Evolutionary conservation across 2,888 invertebrate species (phyloP), one percentile per base, ranked within the genome.

Genomic region (Iselma pallidipennis): DNA sequence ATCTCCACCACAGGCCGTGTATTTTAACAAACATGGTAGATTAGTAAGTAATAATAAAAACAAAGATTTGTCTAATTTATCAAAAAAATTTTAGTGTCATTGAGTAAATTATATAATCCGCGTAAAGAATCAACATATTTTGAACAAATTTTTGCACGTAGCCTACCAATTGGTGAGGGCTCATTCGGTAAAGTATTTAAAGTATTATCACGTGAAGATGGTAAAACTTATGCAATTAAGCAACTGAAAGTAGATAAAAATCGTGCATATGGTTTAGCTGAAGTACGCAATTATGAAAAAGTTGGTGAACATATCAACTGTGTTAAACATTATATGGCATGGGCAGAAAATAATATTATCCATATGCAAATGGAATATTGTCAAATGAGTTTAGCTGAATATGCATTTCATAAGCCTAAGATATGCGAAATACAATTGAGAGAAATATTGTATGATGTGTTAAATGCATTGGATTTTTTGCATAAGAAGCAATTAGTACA

Each of bases 161-260:
- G 86, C 14, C 80, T 82, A 4, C 85, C 85, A 71, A 83, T 92
- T 37, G 92, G 92, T 1, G 87, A 87, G 75, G 92, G 92, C 2
- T 90, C 90, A 2, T 92, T 91, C 82, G 91, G 91, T 7, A 88
- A 89, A 79, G 91, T 91, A 0, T 91, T 86, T 73, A 86, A 87
- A 75, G 91, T 88, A 0, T 82, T 82, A 58, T 87, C 86, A 64
- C 85, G 84, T 65, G 88, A 89, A 69, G 90, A 91, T 81, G 86
- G 86, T 0, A 80, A 83, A 45, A 78, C 83, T 49, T 92, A 91
- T 81, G 92, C 92, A 0, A 84, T 92, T 0, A 92, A 92, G 78
- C 85, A 87, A 70, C 84, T 87, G 67, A 86, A 88, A 66, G 77
- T 84, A 50, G 88, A 86, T 72, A 81, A 86, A 12, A 86, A 87